These are phyloP conservation scores for Tanypteryx hageni DNA, from an alignment of 2,888 invertebrate genomes.

Conservation along the genomic window DNA sequence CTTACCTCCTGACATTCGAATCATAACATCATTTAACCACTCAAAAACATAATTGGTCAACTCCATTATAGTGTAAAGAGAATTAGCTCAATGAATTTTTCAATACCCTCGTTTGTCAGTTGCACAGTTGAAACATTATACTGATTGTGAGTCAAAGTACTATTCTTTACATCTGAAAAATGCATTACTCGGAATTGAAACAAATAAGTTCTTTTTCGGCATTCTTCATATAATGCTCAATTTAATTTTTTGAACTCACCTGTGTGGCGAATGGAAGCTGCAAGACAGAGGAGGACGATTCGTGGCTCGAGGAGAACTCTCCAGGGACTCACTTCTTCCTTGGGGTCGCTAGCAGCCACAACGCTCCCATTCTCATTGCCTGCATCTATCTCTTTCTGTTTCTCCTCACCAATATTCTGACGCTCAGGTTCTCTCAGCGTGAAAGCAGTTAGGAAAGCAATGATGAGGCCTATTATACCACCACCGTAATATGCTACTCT, in stretches of 20 bases:
- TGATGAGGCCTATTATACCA: slow-evolving; percentile 85
- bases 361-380: slow-evolving; percentile 11
- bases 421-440: slow-evolving; percentile 88
- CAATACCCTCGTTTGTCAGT: no score
- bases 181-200: no score
- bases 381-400: slow-evolving; percentile 68
- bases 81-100: no score
- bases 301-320: slow-evolving; percentile 87
- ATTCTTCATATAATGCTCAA: no score
- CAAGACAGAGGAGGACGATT: slow-evolving; percentile 87
- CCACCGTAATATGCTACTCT: slow-evolving; percentile 88
- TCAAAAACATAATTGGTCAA: no score
- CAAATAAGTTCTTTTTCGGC: no score
- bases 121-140: no score
- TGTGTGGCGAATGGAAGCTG: slow-evolving; percentile 92
- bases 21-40: no score
- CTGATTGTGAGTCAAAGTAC: no score
- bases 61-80: no score
- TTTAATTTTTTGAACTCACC: slow-evolving; percentile 76
- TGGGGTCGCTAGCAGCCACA: neutral
- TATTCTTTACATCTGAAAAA: no score
- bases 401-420: slow-evolving; percentile 85
- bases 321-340: slow-evolving; percentile 79
- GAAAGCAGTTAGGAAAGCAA: slow-evolving; percentile 84
- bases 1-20: no score